phyloP scores from a whole-genome alignment of 2,797 vertebrate species.

The Meriones psammophilus region DNA sequence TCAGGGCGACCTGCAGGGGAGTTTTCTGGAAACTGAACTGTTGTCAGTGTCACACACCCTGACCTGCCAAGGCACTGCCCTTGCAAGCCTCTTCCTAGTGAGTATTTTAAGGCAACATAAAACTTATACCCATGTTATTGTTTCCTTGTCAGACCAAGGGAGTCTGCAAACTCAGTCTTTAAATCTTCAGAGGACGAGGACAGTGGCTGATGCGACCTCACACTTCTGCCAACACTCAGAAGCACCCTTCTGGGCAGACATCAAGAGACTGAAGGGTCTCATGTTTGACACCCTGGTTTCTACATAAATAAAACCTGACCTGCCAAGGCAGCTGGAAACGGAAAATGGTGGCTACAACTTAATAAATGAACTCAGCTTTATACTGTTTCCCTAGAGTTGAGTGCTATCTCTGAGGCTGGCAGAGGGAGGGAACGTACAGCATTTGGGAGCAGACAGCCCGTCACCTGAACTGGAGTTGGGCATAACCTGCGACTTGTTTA shows the following conservation, averaged over 20 bases:
- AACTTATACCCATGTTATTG: slow-evolving; percentile 7
- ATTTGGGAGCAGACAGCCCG: not conserved
- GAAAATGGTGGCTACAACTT: not conserved
- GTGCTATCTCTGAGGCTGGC: not conserved
- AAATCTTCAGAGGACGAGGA: not conserved
- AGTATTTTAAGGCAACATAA: slow-evolving; percentile 17
- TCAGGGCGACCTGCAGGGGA: not conserved
- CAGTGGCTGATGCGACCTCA: not conserved
- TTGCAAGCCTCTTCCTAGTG: not conserved
- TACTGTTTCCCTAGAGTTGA: not conserved
- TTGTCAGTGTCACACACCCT: not conserved
- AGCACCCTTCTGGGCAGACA: not conserved
- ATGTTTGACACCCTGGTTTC: not conserved
- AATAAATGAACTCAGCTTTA: not conserved
- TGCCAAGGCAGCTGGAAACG: slow-evolving; percentile 12
- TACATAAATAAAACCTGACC: not conserved
- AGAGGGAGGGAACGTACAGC: not conserved
- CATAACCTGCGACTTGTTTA: not conserved
- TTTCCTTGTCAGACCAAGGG: not conserved
- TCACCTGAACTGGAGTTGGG: not conserved
- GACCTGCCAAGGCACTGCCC: not conserved
- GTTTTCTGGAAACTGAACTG: not conserved
- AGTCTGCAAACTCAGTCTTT: not conserved
- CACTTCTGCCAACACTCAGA: not conserved
- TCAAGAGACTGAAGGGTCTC: not conserved